A percentile compares a stretch with the other conserved stretches of the same genome.
Evolutionary conservation across 2,797 vertebrate genomes (phyloP).

Genomic region (Silurus aristotelis): DNA sequence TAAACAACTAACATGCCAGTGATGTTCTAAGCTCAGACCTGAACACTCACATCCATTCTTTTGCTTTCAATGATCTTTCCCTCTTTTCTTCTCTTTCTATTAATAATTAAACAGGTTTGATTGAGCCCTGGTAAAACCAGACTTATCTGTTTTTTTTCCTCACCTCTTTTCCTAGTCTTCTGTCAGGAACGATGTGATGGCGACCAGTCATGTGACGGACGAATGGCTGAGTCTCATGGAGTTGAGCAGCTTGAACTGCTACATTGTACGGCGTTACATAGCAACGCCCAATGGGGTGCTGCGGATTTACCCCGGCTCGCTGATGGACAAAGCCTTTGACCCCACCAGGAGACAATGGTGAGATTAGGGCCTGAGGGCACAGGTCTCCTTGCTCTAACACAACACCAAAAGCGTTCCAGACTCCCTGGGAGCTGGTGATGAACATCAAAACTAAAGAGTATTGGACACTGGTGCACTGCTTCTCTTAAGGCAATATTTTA

Average conservation of each 20-base stretch:
- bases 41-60: neutral
- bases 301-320: slow-evolving; percentile 97
- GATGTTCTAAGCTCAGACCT: neutral
- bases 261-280: slow-evolving; percentile 99
- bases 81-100: neutral
- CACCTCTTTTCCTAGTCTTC: slow-evolving; percentile 86
- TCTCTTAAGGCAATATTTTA: neutral
- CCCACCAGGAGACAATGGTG: slow-evolving; percentile 99
- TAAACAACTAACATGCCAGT: neutral
- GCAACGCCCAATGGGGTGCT: slow-evolving; percentile 99
- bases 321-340: slow-evolving; percentile 99
- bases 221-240: slow-evolving; percentile 99
- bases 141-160: neutral
- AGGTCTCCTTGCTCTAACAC: slow-evolving; percentile 62
- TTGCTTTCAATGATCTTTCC: too few relatives aligned
- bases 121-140: neutral
- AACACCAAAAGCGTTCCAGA: slow-evolving; percentile 58
- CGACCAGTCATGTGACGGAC: slow-evolving; percentile 99
- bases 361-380: slow-evolving; percentile 70
- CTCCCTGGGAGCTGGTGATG: slow-evolving; percentile 52
- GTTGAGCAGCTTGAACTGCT: slow-evolving; percentile 97
- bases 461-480: neutral
- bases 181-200: slow-evolving; percentile 99
- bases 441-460: slow-evolving; percentile 16
- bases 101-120: neutral